Conservation (phyloP, 2,113 vertebrate genomes). For the Chlamydotis undulata region DNA sequence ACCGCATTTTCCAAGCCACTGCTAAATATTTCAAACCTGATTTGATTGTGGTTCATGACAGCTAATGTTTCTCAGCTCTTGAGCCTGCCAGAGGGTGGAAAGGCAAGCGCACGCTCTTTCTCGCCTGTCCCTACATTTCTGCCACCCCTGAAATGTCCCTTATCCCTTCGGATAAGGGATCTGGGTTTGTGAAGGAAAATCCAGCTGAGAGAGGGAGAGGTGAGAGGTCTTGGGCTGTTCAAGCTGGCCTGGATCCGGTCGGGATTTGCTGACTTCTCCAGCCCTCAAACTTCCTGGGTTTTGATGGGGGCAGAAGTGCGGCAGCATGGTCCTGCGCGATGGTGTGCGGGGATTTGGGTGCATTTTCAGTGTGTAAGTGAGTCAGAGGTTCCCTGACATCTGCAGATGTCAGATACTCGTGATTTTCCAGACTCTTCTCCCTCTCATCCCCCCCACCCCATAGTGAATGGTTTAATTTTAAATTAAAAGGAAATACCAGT, state of each 20-base stretch:
- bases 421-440: conserved; percentile 3
- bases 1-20: conserved; percentile 95
- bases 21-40: conserved; percentile 98
- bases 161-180: conserved; percentile 34
- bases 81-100: conserved; percentile 72
- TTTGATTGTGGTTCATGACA: conserved; percentile 97
- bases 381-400: conserved; percentile 29
- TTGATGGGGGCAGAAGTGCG: neutral
- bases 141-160: conserved; percentile 48
- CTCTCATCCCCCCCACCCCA: neutral
- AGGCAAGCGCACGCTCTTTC: conserved; percentile 27
- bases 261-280: neutral
- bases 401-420: neutral
- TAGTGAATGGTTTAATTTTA: conserved; percentile 2
- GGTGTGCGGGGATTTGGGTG: neutral
- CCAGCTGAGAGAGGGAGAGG: neutral
- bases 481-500: conserved; percentile 54
- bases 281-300: neutral
- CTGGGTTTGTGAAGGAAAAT: conserved; percentile 45
- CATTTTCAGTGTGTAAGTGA: neutral
- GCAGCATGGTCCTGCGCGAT: neutral
- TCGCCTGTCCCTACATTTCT: conserved; percentile 41
- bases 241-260: conserved; percentile 5
- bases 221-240: neutral
- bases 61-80: conserved; percentile 82